Percentiles rank a stretch among this genome's conserved stretches.
Evolutionary conservation across 2,888 invertebrate genomes (phyloP).

Genomic region (Adelognathus sp.): DNA sequence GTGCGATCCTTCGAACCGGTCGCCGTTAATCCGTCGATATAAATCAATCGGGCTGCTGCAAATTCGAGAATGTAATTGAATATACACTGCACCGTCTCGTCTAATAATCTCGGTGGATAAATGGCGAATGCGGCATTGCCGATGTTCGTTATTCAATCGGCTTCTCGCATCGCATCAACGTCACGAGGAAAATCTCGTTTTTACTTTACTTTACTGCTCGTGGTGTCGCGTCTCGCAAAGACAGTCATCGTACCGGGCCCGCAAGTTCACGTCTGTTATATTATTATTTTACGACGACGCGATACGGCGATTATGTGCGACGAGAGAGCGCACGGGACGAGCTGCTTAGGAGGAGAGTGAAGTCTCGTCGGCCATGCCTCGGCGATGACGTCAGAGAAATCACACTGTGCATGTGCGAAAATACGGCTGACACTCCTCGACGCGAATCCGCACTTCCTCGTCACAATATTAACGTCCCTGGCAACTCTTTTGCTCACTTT

Average conservation of each 20-base stretch:
- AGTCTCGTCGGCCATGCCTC: slow-evolving; percentile 45
- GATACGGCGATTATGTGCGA: slow-evolving; percentile 28
- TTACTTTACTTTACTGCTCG: not conserved
- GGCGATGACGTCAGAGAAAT: slow-evolving; percentile 40
- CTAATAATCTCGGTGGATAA: not conserved
- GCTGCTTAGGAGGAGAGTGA: slow-evolving; percentile 30
- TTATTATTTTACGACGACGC: not conserved
- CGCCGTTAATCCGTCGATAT: not conserved
- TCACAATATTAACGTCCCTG: not conserved
- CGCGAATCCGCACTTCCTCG: slow-evolving; percentile 2
- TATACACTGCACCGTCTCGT: not conserved
- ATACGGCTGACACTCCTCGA: slow-evolving; percentile 6
- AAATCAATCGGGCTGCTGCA: not conserved
- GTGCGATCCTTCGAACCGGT: not conserved
- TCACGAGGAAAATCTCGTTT: not conserved
- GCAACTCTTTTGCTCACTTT: not conserved
- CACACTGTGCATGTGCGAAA: slow-evolving; percentile 8
- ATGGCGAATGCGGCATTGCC: not conserved
- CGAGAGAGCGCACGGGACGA: not conserved
- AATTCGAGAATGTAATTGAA: not conserved
- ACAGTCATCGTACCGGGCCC: not conserved
- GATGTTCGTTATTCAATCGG: slow-evolving; percentile 12
- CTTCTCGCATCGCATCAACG: not conserved
- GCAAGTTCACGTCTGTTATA: slow-evolving; percentile 39
- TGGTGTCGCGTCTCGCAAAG: not conserved